Evolutionary conservation across 2,888 invertebrate species (phyloP), one percentile per base, ranked within the genome.

Genomic region (Tachystola acroxantha): DNA sequence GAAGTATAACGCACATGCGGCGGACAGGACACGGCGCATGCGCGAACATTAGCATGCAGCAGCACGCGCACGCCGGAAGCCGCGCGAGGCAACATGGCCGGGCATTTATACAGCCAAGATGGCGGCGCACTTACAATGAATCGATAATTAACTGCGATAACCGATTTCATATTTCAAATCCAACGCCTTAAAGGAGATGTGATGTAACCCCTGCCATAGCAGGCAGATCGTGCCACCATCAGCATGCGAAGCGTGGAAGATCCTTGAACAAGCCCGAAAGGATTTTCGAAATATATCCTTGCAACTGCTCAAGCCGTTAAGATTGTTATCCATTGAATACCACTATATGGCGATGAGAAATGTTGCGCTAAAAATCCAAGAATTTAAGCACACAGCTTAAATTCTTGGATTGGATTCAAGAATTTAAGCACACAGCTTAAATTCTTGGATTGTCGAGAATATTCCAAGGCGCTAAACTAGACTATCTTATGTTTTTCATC

Each of bases 41-140:
- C 71, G 70, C 70, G 57, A 64, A 70, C 79, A 86, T 86, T 84
- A 86, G 76, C 77, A 86, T 85, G 81, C 85, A 59, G 42, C 48
- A 64, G 61, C 79, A 78, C 77, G 82, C 85, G 69, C 73, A 45
- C 71, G 75, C 78, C 85, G 85, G 86, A 86, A 85, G 79, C 73
- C 79, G 73, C 64, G 64, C 73, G 64, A 69, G 68, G 69, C 69
- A 84, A 80, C 76, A 74, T 74, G 75, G 75, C 73, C 70, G 73
- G 66, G 64, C 68, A 70, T 73, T 72, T 63, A n/a, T n/a, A 71
- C 69, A 78, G 69, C 75, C 82, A 82, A 81, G 64, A 82, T 85
- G 84, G 82, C 81, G 63, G 66, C 67, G 72, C 58, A 77, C 72
- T 68, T 68, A 70, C 75, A 61, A 71, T 76, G 78, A 85, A 85